A percentile compares a stretch with the other conserved stretches of the same genome.
These are phyloP conservation scores for Buteo buteo DNA, from an alignment of 2,113 vertebrate genomes.

Conservation along the genomic window DNA sequence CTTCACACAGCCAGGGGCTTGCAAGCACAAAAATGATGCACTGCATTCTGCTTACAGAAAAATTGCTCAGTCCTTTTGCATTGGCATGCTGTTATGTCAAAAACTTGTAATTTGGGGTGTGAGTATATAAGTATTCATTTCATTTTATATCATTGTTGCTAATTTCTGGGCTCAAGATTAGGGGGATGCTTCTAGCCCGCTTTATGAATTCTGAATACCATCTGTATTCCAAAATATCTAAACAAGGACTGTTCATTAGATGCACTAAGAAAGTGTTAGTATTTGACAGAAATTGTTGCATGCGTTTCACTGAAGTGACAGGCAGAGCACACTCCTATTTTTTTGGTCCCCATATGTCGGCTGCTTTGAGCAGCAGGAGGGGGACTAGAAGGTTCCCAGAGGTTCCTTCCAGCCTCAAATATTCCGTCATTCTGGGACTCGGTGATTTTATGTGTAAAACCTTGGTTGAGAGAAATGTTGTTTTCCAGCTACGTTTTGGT, in stretches of 20 bases:
- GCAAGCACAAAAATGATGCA: neutral
- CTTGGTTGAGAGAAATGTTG: neutral
- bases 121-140: neutral
- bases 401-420: neutral
- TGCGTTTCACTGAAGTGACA: neutral
- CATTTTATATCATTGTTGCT: neutral
- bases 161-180: neutral
- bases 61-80: neutral
- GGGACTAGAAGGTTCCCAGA: neutral
- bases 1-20: neutral
- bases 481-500: neutral
- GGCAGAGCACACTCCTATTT: neutral
- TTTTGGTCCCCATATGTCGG: neutral
- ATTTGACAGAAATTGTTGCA: neutral
- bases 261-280: neutral
- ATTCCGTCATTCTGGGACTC: neutral
- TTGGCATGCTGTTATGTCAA: neutral
- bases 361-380: neutral
- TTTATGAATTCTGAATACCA: constrained; percentile 9
- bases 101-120: neutral
- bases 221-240: neutral
- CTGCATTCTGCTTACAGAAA: neutral
- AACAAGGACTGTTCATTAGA: neutral
- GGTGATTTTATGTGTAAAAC: neutral
- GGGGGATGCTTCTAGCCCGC: neutral